Evolutionary conservation across 2,113 vertebrate genomes (phyloP).

Genomic region (Ciconia maguari): DNA sequence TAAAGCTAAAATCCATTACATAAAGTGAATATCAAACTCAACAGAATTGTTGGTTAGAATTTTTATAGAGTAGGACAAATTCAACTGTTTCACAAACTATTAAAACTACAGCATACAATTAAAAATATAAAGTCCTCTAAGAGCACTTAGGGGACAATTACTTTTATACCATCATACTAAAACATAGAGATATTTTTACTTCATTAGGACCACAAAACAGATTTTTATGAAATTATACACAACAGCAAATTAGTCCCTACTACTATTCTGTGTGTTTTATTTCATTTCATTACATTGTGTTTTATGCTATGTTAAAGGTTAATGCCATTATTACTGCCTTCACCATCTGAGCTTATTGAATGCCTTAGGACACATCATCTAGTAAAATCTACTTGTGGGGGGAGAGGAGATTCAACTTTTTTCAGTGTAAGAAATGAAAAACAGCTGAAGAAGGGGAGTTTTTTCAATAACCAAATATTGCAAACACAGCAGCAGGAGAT

Average conservation of each 20-base stretch:
- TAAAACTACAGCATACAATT: not conserved
- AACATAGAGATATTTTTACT: not conserved
- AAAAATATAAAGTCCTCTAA: not conserved
- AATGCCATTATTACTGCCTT: not conserved
- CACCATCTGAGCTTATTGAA: conserved; percentile 37
- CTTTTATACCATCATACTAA: not conserved
- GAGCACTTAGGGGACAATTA: not conserved
- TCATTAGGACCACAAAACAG: not conserved
- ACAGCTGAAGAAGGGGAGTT: not conserved
- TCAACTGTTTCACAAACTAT: not conserved
- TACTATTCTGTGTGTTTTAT: not conserved
- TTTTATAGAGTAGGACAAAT: not conserved
- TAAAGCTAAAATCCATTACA: not conserved
- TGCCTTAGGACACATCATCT: conserved; percentile 29
- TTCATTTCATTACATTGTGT: not conserved
- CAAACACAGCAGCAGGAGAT: not conserved
- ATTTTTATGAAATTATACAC: not conserved
- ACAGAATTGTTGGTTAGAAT: not conserved
- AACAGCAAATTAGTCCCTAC: not conserved
- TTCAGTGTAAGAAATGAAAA: not conserved
- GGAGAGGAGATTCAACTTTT: not conserved
- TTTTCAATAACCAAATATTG: conserved; percentile 1
- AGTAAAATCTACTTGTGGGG: not conserved
- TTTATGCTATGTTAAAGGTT: conserved; percentile 37
- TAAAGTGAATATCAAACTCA: not conserved